Evolutionary conservation across 53 echinoderm and acorn worm genomes (phyloP).

Genomic region (Zoroaster sp.): DNA sequence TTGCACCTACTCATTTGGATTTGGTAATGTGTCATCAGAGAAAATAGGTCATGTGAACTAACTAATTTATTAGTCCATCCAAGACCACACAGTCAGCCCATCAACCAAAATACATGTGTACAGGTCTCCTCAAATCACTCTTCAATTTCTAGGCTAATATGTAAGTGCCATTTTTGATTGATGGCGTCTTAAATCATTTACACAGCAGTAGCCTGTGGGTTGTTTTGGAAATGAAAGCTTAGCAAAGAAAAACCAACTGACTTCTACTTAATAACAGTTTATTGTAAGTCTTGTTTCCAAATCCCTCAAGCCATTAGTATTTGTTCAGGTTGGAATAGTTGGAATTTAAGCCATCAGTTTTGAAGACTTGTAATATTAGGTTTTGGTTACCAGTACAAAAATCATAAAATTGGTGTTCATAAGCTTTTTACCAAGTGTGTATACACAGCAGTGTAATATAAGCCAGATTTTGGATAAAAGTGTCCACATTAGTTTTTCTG

Average conservation of each 20-base stretch:
- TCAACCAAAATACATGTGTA: background rate
- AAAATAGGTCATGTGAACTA: background rate
- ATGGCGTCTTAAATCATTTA: conserved; percentile 11
- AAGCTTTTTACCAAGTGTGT: too few species aligned
- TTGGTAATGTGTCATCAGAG: background rate
- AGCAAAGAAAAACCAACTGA: conserved; percentile 1
- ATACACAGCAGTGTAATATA: too few species aligned
- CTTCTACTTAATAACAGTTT: background rate
- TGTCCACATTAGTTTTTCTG: too few species aligned
- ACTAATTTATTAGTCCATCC: background rate
- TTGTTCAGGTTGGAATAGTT: background rate
- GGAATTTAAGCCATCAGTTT: background rate
- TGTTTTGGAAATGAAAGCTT: conserved; percentile 6
- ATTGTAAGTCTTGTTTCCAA: background rate
- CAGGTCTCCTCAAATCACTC: background rate
- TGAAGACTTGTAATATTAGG: too few species aligned
- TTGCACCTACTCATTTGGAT: too few species aligned
- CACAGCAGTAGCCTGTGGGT: conserved; percentile 16
- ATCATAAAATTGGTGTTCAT: too few species aligned
- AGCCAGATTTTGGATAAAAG: too few species aligned
- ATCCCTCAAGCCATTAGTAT: background rate
- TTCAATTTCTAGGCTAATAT: background rate
- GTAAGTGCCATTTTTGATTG: background rate
- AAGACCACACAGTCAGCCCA: background rate
- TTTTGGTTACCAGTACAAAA: too few species aligned